Base-by-base conservation (phyloP, 2,797 vertebrate species). In the Taeniopygia guttata region DNA sequence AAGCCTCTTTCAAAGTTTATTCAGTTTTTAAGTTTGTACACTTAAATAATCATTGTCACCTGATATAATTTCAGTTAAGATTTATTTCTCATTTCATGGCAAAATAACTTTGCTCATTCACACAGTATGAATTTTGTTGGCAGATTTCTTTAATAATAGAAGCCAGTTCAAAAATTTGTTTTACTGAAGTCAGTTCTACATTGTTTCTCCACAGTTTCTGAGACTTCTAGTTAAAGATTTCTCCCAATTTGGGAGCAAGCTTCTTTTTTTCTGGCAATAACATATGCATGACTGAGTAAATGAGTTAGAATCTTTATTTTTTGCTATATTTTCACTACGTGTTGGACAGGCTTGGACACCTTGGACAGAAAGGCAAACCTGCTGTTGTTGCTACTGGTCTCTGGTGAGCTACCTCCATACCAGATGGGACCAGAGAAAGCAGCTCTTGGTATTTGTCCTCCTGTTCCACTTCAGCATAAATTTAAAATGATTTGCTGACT, bases 361-460 rank as follows among this genome's bases (percentile, higher is more conserved):
- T 42, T 54, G 27, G 23, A 63, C 14, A 40, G 54, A 60, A 12
- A 26, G 26, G 14, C 42, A 87, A 81, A 63, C 9, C 27, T 67
- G 8, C 69, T 78, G 36, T 40, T 74, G 48, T 22, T 69, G 30
- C 30, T 86, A 1, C 64, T 55, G 30, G 20, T 73, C 20, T 84
- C 51, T 88, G 51, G 20, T 63, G 75, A 74, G 27, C 21, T 26
- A 30, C 42, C 0, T 0, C 36, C 2, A 0, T 27, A 46, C 19
- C n/a, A 55, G 19, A 46, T 12, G 36, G 74, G 45, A 52, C 36
- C 54, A 45, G 45, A 78, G 14, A 12, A 17, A 29, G 49, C 30
- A 91, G 1, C 45, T 89, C 26, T 32, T 60, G 16, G 7, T 60
- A 9, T 60, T n/a, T 10, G 2, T 75, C 23, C 21, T 86, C n/a